Percentiles rank a stretch among this genome's conserved stretches.
phyloP scores from a whole-genome alignment of 2,888 invertebrate genomes.

The Drosophila demipolita region DNA sequence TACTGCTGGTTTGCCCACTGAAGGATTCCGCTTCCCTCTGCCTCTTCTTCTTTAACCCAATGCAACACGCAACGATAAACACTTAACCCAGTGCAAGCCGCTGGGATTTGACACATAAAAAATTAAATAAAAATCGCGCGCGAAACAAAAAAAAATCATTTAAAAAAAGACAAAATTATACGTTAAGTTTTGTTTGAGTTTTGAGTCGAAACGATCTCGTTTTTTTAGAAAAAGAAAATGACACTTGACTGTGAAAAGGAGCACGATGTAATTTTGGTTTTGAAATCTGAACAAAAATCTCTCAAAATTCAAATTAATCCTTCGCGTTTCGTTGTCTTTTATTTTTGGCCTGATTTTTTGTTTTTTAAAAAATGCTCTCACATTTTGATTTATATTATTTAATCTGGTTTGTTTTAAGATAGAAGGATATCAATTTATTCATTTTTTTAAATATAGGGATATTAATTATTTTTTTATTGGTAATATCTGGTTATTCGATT shows the following conservation, averaged over 20 bases:
- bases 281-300: slow-evolving; percentile 32
- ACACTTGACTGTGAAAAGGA: slow-evolving; percentile 84
- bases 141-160: slow-evolving; percentile 2
- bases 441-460: neutral
- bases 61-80: neutral
- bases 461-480: neutral
- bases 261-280: slow-evolving; percentile 83
- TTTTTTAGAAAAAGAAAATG: slow-evolving; percentile 61
- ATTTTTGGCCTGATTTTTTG: slow-evolving; percentile 7
- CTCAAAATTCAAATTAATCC: slow-evolving; percentile 37
- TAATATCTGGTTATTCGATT: neutral
- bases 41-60: neutral
- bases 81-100: neutral
- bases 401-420: neutral
- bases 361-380: neutral
- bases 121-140: slow-evolving; percentile 7
- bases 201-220: slow-evolving; percentile 31
- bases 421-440: neutral
- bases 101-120: neutral
- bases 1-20: neutral
- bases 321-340: slow-evolving; percentile 20
- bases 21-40: slow-evolving; percentile 1
- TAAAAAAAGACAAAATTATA: slow-evolving; percentile 14
- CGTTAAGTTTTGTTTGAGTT: slow-evolving; percentile 55
- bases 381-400: neutral